Percentiles rank a stretch among this genome's conserved stretches.
Evolutionary conservation across 2,113 vertebrate genomes (phyloP).

Genomic region (Narcine bancroftii): DNA sequence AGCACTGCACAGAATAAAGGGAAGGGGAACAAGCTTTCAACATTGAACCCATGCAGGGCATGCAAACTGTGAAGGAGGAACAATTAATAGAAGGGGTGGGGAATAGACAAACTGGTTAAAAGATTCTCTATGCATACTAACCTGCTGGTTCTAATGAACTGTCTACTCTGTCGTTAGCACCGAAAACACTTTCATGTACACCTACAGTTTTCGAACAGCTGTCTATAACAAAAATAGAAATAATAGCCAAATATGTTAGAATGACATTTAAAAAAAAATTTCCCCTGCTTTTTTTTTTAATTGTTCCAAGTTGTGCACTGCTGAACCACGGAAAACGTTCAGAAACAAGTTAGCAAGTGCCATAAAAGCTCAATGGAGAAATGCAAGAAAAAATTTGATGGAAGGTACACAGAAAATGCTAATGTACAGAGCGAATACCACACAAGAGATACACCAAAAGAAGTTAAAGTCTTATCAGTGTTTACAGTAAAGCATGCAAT

Average conservation of each 20-base stretch:
- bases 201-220: constrained; percentile 99
- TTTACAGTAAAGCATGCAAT: constrained; percentile 52
- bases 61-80: constrained; percentile 52
- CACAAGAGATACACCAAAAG: constrained; percentile 52
- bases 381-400: constrained; percentile 51
- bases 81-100: constrained; percentile 44
- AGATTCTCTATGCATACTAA: constrained; percentile 95
- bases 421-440: constrained; percentile 56
- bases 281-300: constrained; percentile 47
- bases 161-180: constrained; percentile 99
- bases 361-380: constrained; percentile 56
- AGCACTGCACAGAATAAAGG: neutral
- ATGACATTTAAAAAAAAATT: constrained; percentile 63
- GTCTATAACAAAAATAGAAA: constrained; percentile 97
- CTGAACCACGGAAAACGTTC: constrained; percentile 49
- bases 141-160: constrained; percentile 99
- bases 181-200: constrained; percentile 99
- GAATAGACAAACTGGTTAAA: constrained; percentile 67
- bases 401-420: constrained; percentile 52
- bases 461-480: constrained; percentile 43
- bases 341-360: constrained; percentile 69
- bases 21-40: constrained; percentile 6
- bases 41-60: constrained; percentile 52
- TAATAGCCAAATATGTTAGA: constrained; percentile 94
- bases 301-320: constrained; percentile 51